Conservation (phyloP, 2,113 vertebrate species). For the Datnioides undecimradiatus region DNA sequence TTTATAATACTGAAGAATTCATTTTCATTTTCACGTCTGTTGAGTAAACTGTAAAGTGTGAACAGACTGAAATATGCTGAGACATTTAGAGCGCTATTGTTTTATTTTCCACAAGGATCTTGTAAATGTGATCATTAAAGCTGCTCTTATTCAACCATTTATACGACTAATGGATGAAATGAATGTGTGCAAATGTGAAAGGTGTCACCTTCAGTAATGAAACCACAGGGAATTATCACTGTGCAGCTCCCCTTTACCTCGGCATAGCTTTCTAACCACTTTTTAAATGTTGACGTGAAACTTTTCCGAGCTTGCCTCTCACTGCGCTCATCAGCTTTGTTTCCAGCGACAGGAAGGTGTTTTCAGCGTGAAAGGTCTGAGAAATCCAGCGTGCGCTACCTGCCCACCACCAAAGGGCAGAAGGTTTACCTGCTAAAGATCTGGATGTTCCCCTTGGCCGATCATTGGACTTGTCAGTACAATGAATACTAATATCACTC, state of each 20-base stretch:
- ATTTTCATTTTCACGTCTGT: too few species aligned
- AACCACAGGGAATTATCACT: not conserved
- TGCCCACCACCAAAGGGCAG: not conserved
- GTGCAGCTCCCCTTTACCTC: not conserved
- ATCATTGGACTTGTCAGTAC: not conserved
- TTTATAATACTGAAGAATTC: not conserved
- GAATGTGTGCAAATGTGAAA: not conserved
- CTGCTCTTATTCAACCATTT: not conserved
- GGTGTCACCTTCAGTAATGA: not conserved
- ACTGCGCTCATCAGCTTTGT: not conserved
- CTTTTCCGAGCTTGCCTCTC: not conserved
- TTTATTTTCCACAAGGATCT: not conserved
- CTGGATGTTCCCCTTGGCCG: not conserved
- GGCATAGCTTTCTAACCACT: too few species aligned
- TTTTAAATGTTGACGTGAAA: not conserved
- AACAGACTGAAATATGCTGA: not conserved
- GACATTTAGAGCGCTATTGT: not conserved
- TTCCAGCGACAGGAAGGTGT: not conserved
- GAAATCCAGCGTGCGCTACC: not conserved
- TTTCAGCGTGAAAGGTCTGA: not conserved
- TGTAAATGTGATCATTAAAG: not conserved
- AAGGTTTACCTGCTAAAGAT: not conserved
- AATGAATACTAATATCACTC: not conserved
- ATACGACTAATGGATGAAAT: not conserved
- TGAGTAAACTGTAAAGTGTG: not conserved